Base-by-base conservation (phyloP, 2,888 invertebrate genomes). In the Drosophila hawaiiensis region DNA sequence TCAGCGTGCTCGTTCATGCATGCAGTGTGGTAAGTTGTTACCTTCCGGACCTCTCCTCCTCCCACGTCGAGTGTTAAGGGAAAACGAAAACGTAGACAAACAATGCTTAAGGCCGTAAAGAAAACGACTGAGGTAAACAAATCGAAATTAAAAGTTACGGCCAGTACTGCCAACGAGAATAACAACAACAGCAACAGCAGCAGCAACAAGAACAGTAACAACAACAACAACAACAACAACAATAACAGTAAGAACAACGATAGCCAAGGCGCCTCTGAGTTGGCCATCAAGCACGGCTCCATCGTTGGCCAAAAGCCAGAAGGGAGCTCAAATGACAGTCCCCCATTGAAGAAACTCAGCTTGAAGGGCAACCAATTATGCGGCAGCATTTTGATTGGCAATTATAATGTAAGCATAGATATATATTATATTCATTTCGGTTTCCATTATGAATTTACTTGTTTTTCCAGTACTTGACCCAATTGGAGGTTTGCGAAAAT, bases 401-500 rank as follows among this genome's bases (percentile, higher is more conserved):
- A 97, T 92, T 97, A 97, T 93, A 97, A 97, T 92, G 97, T 97
- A 94, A 95, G 95, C 60, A 41, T 1, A 52, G 7, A 52, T 19
- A 47, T 4, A 16, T 12, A 35, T 35, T 9, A 6, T 47, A 47
- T 47, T 16, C 4, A 16, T 25, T 47, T 25, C 16, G 19, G 10
- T 12, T 61, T 14, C 5, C 19, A 22, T 7, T 31, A 10, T 14
- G 29, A n/a, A 39, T 56, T 29, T 1, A 22, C 9, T 25, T 53
- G 9, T 94, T 94, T 94, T 94, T 31, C 28, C 94, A 97, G 97
- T 97, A 96, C 92, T 93, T 97, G 80, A 97, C 96, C 54, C 96
- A 97, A 81, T 93, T 97, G 91, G 97, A 97, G 91, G 95, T 97
- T 61, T 97, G 97, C 79, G 96, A 97, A 94, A 97, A 97, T 91